Conservation (phyloP, 2,113 vertebrate species). For the Ceyx melanurus region DNA sequence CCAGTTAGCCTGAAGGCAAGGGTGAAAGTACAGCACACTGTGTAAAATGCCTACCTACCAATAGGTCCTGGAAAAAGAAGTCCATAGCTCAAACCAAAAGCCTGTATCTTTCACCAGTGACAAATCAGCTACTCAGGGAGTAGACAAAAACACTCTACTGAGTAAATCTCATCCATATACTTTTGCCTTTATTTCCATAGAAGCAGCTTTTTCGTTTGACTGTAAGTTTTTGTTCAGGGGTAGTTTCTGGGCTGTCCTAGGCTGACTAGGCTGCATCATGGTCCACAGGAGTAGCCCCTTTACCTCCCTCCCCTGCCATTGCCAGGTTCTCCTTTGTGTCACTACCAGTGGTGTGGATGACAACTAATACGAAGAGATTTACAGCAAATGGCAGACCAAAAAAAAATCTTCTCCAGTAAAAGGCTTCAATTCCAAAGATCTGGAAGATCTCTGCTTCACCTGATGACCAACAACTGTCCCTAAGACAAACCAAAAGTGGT, state of each 20-base stretch:
- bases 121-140: not conserved
- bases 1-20: not conserved
- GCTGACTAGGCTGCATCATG: rapidly evolving
- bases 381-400: not conserved
- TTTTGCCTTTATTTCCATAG: not conserved
- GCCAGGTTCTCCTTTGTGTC: not conserved
- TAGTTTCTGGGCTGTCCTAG: not conserved
- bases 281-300: not conserved
- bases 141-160: not conserved
- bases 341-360: not conserved
- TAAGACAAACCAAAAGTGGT: not conserved
- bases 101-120: not conserved
- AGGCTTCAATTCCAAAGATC: not conserved
- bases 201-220: not conserved
- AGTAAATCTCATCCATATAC: not conserved
- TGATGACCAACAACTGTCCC: not conserved
- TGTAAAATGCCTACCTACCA: not conserved
- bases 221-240: not conserved
- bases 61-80: not conserved
- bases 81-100: not conserved
- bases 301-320: not conserved
- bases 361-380: not conserved
- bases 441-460: not conserved
- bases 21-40: not conserved
- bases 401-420: not conserved